Evolutionary conservation across 2,888 invertebrate species (phyloP).

Genomic region (Pelosia muscerda): DNA sequence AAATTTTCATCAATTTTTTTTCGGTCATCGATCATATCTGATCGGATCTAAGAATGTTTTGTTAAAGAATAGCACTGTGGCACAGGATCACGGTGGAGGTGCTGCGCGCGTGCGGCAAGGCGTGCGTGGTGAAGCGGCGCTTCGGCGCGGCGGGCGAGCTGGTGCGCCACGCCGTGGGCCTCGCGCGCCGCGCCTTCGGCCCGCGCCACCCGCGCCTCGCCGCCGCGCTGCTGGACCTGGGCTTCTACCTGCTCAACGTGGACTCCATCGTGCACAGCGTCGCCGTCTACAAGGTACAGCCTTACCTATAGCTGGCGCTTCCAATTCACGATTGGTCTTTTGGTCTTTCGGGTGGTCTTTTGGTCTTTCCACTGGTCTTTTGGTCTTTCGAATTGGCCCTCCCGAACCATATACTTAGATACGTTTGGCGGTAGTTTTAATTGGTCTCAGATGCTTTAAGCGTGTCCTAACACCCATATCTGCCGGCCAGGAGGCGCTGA

Average conservation of each 20-base stretch:
- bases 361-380: slow-evolving; percentile 60
- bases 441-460: no score
- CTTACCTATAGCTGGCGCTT: not conserved
- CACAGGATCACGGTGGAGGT: slow-evolving; percentile 92
- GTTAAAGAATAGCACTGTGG: not conserved
- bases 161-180: slow-evolving; percentile 93
- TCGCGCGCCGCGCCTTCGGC: slow-evolving; percentile 89
- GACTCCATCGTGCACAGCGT: slow-evolving; percentile 95
- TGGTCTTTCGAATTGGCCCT: no score
- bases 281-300: slow-evolving; percentile 91
- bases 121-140: slow-evolving; percentile 95
- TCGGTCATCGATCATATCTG: no score
- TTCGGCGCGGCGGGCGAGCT: slow-evolving; percentile 93
- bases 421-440: no score
- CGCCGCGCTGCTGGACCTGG: slow-evolving; percentile 95
- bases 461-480: no score
- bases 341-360: no score
- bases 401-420: no score
- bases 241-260: slow-evolving; percentile 95
- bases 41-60: not conserved
- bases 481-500: slow-evolving; percentile 91
- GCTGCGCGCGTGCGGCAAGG: slow-evolving; percentile 94
- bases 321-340: no score
- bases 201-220: slow-evolving; percentile 93
- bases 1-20: no score